Conservation (phyloP, 2,113 vertebrate genomes). For the Leucosticte australis region DNA sequence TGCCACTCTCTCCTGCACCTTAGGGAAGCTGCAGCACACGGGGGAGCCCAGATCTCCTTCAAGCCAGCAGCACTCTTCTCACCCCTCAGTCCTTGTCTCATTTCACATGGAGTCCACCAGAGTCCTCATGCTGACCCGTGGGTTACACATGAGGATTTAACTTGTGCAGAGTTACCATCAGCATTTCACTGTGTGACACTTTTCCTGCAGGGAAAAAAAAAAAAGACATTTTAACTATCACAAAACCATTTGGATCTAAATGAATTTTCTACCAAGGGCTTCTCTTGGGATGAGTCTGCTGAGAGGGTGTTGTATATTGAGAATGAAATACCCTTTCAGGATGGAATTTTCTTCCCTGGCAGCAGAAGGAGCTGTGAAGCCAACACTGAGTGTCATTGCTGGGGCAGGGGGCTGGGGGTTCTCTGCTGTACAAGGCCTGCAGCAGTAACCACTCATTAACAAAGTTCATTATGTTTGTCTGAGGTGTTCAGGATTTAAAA, state of each 20-base stretch:
- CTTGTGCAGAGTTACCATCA: background rate
- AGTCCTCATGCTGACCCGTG: background rate
- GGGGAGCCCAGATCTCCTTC: background rate
- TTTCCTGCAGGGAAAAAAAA: background rate
- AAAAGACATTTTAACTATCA: accelerated
- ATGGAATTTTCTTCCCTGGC: background rate
- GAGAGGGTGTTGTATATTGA: background rate
- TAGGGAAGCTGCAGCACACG: background rate
- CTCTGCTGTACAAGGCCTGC: background rate
- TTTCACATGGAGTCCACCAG: background rate
- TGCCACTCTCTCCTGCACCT: background rate
- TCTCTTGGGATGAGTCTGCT: background rate
- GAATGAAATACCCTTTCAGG: background rate
- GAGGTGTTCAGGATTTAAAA: background rate
- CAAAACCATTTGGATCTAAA: background rate
- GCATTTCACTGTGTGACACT: background rate
- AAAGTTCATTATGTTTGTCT: background rate
- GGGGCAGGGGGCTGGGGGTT: background rate
- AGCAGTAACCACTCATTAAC: background rate
- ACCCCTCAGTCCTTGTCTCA: background rate
- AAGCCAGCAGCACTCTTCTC: background rate
- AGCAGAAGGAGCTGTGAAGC: background rate
- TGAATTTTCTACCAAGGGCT: background rate
- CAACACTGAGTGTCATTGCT: background rate
- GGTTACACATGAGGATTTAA: background rate